These are phyloP conservation scores for Aptenodytes patagonicus DNA, from an alignment of 2,113 vertebrate species.

Conservation along the genomic window DNA sequence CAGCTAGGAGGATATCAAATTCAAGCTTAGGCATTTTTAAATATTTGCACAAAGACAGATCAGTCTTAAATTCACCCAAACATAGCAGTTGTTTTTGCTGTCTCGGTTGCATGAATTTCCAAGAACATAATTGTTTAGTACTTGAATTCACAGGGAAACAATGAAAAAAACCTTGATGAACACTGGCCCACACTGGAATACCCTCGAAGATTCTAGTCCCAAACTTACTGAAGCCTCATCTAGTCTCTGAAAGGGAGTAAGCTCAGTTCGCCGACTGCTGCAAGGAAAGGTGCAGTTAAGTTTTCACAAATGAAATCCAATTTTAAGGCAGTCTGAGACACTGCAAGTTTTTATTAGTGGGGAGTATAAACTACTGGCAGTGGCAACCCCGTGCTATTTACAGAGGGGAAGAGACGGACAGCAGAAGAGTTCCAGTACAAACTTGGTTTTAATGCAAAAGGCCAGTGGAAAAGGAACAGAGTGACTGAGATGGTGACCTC, in stretches of 20 bases:
- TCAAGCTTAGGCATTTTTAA: neutral
- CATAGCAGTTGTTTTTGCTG: neutral
- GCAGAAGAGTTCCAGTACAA: neutral
- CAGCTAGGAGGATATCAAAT: neutral
- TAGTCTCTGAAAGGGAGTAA: neutral
- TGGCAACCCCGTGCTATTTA: neutral
- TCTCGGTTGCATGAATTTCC: neutral
- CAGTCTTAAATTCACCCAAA: neutral
- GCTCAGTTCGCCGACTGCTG: neutral
- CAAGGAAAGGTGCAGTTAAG: neutral
- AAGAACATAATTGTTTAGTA: neutral
- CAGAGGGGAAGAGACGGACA: neutral
- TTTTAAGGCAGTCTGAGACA: neutral
- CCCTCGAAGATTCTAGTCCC: rapidly evolving
- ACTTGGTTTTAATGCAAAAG: neutral
- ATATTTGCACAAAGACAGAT: neutral
- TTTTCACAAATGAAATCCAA: neutral
- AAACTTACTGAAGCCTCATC: neutral
- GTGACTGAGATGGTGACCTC: neutral
- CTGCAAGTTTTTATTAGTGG: neutral
- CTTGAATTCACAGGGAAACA: neutral
- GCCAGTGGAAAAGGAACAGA: neutral
- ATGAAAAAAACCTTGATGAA: neutral
- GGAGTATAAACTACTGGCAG: neutral
- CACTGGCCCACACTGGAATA: neutral